Evolutionary conservation across 2,113 vertebrate genomes (phyloP).

Genomic region (Galeopterus variegatus): DNA sequence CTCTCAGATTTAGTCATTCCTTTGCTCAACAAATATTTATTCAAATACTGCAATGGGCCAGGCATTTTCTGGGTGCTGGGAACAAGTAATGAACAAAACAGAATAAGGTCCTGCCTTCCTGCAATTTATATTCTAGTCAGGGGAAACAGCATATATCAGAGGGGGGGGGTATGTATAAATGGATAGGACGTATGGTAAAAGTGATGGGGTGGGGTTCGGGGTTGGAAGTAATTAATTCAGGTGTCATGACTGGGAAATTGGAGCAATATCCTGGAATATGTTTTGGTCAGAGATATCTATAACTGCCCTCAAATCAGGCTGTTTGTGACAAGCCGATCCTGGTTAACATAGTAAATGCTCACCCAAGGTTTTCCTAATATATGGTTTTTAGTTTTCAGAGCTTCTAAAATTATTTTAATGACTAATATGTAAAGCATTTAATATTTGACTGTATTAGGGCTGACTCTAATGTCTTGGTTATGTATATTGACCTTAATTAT

Average conservation of each 20-base stretch:
- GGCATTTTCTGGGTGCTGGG: constrained; percentile 13
- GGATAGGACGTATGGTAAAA: neutral
- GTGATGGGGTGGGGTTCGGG: neutral
- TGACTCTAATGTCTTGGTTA: neutral
- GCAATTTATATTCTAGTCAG: neutral
- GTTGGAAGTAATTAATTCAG: neutral
- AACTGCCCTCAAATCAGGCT: constrained; percentile 37
- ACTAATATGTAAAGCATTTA: constrained; percentile 3
- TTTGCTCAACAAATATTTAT: constrained; percentile 30
- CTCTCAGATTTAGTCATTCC: neutral
- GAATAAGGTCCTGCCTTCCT: neutral
- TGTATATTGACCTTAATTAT: constrained; percentile 32
- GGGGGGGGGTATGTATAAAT: neutral
- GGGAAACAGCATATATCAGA: neutral
- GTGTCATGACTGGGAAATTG: neutral
- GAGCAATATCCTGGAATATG: neutral
- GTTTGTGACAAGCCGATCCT: neutral
- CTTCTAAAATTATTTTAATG: constrained; percentile 45
- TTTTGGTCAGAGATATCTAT: constrained; percentile 10
- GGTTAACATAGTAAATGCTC: neutral
- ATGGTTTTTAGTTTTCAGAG: constrained; percentile 47
- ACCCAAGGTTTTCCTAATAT: constrained; percentile 10
- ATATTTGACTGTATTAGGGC: neutral
- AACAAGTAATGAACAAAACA: neutral
- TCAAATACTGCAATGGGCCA: neutral